These are phyloP conservation scores for Psilanteris sp. DNA, from an alignment of 1,140 invertebrate species.

Conservation along the genomic window DNA sequence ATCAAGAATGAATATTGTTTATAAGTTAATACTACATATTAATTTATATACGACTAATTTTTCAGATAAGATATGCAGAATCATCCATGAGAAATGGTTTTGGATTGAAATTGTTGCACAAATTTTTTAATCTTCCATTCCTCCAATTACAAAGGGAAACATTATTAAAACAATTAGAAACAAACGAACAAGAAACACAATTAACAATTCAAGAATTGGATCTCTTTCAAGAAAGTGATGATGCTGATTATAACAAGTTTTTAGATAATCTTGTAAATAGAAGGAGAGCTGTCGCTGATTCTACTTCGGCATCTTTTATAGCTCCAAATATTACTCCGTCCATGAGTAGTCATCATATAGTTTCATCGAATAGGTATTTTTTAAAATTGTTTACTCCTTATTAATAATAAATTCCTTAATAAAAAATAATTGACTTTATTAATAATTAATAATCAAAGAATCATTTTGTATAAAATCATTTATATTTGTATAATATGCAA, in stretches of 20 bases:
- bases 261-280: constrained; percentile 87
- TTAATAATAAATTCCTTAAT: no score
- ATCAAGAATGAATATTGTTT: no score
- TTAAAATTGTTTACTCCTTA: no score
- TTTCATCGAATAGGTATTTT: constrained; percentile 61
- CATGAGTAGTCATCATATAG: constrained; percentile 69
- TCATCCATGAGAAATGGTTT: constrained; percentile 98
- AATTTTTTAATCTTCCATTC: constrained; percentile 98
- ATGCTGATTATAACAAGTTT: constrained; percentile 93
- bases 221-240: constrained; percentile 89
- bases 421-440: no score
- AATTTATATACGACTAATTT: no score
- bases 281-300: constrained; percentile 86
- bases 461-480: no score
- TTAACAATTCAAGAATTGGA: constrained; percentile 92
- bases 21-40: no score
- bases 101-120: constrained; percentile 95
- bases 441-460: no score
- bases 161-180: constrained; percentile 91
- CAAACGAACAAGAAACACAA: constrained; percentile 91
- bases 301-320: constrained; percentile 74
- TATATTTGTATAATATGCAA: no score
- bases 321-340: constrained; percentile 73
- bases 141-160: constrained; percentile 94
- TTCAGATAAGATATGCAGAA: no score